These are phyloP conservation scores for Falcaria lacertinaria DNA, from an alignment of 2,888 invertebrate genomes.

Conservation along the genomic window DNA sequence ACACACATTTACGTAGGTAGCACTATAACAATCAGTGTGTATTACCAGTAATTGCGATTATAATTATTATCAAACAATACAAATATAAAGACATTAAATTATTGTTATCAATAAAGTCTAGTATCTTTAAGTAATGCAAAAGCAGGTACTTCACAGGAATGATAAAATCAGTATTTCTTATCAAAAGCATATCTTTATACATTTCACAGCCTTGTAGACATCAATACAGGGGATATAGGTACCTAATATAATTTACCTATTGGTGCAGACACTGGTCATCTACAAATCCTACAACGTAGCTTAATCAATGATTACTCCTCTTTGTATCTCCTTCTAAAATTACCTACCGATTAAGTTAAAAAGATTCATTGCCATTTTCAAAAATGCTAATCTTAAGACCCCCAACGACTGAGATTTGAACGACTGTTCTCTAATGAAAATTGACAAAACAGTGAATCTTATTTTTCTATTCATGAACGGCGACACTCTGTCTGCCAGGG, in stretches of 20 bases:
- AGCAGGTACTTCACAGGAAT: slow-evolving; percentile 56
- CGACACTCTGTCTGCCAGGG: slow-evolving; percentile 64
- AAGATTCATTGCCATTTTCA: background rate
- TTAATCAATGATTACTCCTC: too few relatives aligned
- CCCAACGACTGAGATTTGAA: slow-evolving; percentile 28
- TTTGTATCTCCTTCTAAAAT: slow-evolving; percentile 5
- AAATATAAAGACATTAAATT: slow-evolving; percentile 66
- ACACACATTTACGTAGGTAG: slow-evolving; percentile 25
- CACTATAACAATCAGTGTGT: slow-evolving; percentile 41
- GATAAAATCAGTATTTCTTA: slow-evolving; percentile 67
- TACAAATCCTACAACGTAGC: too few relatives aligned
- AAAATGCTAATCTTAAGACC: slow-evolving; percentile 18
- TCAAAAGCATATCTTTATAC: slow-evolving; percentile 42
- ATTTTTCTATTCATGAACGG: slow-evolving; percentile 30
- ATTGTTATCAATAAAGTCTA: slow-evolving; percentile 68
- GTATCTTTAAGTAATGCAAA: slow-evolving; percentile 70
- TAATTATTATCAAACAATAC: slow-evolving; percentile 73
- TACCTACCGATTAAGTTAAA: background rate
- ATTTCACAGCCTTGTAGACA: too few relatives aligned
- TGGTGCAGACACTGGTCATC: too few relatives aligned
- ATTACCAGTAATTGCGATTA: slow-evolving; percentile 56
- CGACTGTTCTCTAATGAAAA: slow-evolving; percentile 5
- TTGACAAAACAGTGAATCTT: slow-evolving; percentile 12
- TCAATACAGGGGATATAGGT: too few relatives aligned
- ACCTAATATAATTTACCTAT: too few relatives aligned